phyloP scores from a whole-genome alignment of 2,888 invertebrate species.

The Teinopalpus imperialis region DNA sequence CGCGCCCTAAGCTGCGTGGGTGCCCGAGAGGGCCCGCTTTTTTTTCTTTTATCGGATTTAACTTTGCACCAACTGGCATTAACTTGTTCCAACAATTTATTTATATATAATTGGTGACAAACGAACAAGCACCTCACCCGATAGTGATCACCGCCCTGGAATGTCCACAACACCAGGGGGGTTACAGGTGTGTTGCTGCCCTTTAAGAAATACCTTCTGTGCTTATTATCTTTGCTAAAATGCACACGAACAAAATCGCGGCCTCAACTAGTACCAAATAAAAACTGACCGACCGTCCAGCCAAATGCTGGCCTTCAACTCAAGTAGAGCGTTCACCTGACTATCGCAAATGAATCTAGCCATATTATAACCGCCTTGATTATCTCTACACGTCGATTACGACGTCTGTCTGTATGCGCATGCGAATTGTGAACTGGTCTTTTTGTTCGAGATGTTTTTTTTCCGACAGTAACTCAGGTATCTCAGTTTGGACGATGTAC shows the following conservation, averaged over 20 bases:
- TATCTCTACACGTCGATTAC: constrained; percentile 29
- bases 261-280: constrained; percentile 52
- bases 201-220: too few relatives aligned
- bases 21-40: too few relatives aligned
- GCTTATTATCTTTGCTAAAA: too few relatives aligned
- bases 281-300: constrained; percentile 62
- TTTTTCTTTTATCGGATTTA: too few relatives aligned
- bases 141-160: too few relatives aligned
- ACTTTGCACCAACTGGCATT: too few relatives aligned
- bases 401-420: constrained; percentile 27
- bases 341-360: constrained; percentile 53
- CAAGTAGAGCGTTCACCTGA: constrained; percentile 70
- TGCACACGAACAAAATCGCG: constrained; percentile 20
- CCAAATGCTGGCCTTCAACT: constrained; percentile 67
- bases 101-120: too few relatives aligned
- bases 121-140: too few relatives aligned
- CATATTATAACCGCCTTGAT: constrained; percentile 43
- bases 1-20: too few relatives aligned
- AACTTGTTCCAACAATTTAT: too few relatives aligned
- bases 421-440: constrained; percentile 10
- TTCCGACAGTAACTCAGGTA: neutral
- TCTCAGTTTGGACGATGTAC: neutral
- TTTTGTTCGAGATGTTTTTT: constrained; percentile 18
- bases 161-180: too few relatives aligned
- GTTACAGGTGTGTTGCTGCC: too few relatives aligned